Conservation (phyloP, 2,888 invertebrate genomes). For the Drosophila birchii region DNA sequence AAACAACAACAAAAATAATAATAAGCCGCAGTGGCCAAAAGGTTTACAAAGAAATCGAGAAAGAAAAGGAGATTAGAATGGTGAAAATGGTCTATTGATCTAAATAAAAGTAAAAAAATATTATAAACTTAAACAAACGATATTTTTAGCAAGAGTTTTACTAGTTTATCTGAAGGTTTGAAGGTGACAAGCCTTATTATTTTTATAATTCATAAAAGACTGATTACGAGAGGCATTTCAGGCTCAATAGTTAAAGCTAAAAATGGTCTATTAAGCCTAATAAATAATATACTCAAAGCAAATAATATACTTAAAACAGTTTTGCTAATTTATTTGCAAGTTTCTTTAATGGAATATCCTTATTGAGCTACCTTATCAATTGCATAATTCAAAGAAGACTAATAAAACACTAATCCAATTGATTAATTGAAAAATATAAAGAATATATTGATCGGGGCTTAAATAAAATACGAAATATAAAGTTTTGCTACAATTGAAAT, state of each 20-base stretch:
- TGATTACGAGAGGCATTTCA: neutral
- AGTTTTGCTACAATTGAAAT: too few species aligned
- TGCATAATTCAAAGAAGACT: too few species aligned
- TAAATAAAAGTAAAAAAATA: neutral
- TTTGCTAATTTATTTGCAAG: too few species aligned
- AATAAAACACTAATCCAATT: too few species aligned
- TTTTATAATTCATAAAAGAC: neutral
- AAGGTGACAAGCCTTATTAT: neutral
- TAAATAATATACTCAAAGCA: too few species aligned
- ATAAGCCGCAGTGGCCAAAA: constrained; percentile 1
- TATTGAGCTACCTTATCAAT: too few species aligned
- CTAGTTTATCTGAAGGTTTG: neutral
- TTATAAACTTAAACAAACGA: neutral
- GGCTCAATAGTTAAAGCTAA: neutral
- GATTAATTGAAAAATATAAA: too few species aligned
- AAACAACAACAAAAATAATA: constrained; percentile 19
- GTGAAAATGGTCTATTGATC: constrained; percentile 4
- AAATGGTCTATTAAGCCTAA: neutral
- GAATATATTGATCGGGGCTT: too few species aligned
- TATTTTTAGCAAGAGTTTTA: neutral
- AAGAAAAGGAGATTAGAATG: neutral
- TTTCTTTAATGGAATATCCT: too few species aligned
- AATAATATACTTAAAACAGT: too few species aligned
- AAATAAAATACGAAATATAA: too few species aligned
- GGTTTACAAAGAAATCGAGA: neutral